Evolutionary conservation across 2,797 vertebrate genomes (phyloP), one percentile per base, ranked within the genome.

Genomic region (Helicolenus hilgendorfi): DNA sequence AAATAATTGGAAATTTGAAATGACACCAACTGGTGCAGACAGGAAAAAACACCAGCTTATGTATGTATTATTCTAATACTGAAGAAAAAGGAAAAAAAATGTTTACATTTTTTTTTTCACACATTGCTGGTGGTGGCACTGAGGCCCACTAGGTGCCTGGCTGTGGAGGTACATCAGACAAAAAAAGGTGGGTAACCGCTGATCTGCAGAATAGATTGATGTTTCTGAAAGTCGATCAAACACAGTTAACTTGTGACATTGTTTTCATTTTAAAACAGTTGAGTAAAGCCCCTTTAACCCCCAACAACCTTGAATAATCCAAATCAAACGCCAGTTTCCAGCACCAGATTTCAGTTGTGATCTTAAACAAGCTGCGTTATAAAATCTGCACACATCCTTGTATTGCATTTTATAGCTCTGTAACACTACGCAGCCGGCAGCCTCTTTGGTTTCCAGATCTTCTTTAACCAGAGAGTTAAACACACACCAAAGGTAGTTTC

Each of bases 401-500:
- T 62, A 33, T 20, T 75, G 35, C 11, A 84, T 87, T 77, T 73
- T 69, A 59, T 15, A 72, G 20, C 14, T 15, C 63, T 77, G 13
- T 72, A 68, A 81, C 64, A 71, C 60, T n/a, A 18, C 76, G 26
- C 65, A 77, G 69, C 9, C 15, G 6, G 45, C 73, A 82, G 72
- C 49, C 29, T 67, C 80, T 88, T 22, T 60, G 68, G 72, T 77
- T 90, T 91, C 24, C 45, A 84, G 62, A 84, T 87, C 86, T 84
- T 92, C 80, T 89, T 73, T 85, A 94, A 95, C 84, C 35, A 85
- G 70, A 88, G 76, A 82, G 84, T 93, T 95, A 91, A 96, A 96
- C 74, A 92, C 84, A 91, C 81, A 94, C 86, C 89, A 91, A 84
- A 92, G 91, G 87, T 87, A 92, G 88, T 89, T 96, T 92, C 94